phyloP scores from a whole-genome alignment of 2,113 vertebrate species.

The Xerus inauris region DNA sequence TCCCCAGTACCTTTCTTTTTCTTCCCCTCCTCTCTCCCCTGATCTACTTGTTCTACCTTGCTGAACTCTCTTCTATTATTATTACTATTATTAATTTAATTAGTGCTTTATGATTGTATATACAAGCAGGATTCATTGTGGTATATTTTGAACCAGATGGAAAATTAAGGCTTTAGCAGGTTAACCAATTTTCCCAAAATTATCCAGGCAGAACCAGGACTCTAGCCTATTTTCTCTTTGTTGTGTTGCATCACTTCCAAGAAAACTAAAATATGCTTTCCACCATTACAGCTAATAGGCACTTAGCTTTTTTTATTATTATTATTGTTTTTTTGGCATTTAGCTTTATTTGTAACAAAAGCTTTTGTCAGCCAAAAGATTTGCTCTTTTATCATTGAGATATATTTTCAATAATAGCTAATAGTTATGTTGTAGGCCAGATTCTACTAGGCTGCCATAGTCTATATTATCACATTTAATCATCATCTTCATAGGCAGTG shows the following conservation, averaged over 20 bases:
- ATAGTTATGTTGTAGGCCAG: background rate
- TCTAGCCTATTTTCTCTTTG: slow-evolving; percentile 10
- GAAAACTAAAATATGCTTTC: slow-evolving; percentile 41
- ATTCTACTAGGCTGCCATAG: background rate
- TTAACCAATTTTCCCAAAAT: slow-evolving; percentile 1
- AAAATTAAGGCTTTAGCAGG: background rate
- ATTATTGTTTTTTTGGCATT: background rate
- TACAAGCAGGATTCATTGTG: no score
- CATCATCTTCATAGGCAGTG: background rate
- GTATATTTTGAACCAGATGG: background rate
- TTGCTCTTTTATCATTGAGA: background rate
- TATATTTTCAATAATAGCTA: slow-evolving; percentile 8
- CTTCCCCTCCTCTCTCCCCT: no score
- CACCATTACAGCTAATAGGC: background rate
- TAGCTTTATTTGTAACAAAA: slow-evolving; percentile 45
- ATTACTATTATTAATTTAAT: no score
- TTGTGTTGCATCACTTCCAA: slow-evolving; percentile 14
- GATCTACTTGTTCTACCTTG: no score
- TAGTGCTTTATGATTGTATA: no score
- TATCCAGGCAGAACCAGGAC: slow-evolving; percentile 11
- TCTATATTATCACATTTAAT: background rate
- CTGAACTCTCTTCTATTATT: no score
- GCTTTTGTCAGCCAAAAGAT: slow-evolving; percentile 12
- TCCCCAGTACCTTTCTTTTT: no score
- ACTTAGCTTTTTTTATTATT: slow-evolving; percentile 13